Evolutionary conservation across 2,797 vertebrate genomes (phyloP).

Genomic region (Microcaecilia unicolor): DNA sequence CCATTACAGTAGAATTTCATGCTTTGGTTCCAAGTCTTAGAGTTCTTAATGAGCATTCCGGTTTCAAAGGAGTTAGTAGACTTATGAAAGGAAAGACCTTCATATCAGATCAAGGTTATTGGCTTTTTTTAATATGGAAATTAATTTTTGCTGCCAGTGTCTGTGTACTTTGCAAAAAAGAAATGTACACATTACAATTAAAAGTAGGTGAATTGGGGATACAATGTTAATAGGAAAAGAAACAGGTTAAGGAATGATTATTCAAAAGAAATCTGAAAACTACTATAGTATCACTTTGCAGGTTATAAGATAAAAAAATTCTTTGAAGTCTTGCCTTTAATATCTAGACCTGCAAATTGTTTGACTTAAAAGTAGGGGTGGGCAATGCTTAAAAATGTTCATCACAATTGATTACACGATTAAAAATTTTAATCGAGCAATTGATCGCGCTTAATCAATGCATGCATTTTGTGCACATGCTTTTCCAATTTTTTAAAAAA

Average conservation of each 20-base stretch:
- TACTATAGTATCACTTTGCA: background rate
- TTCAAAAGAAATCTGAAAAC: background rate
- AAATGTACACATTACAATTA: background rate
- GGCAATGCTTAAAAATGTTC: too few species aligned
- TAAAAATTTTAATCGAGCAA: too few species aligned
- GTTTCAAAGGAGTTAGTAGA: background rate
- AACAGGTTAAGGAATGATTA: background rate
- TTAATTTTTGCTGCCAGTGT: background rate
- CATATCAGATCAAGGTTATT: background rate
- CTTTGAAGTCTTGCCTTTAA: too few species aligned
- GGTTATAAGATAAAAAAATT: too few species aligned
- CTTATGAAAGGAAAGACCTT: too few species aligned
- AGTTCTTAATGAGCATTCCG: background rate
- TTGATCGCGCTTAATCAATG: too few species aligned
- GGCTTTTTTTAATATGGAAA: background rate
- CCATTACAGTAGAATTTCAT: background rate
- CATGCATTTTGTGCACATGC: too few species aligned
- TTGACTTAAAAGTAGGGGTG: too few species aligned
- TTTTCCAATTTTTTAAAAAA: too few species aligned
- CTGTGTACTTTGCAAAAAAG: background rate
- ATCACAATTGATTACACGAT: too few species aligned
- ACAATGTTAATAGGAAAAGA: background rate
- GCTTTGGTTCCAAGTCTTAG: background rate
- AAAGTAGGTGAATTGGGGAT: background rate
- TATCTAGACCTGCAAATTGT: too few species aligned